These are phyloP conservation scores for Anthoscopus minutus DNA, from an alignment of 2,113 vertebrate species.

Conservation along the genomic window DNA sequence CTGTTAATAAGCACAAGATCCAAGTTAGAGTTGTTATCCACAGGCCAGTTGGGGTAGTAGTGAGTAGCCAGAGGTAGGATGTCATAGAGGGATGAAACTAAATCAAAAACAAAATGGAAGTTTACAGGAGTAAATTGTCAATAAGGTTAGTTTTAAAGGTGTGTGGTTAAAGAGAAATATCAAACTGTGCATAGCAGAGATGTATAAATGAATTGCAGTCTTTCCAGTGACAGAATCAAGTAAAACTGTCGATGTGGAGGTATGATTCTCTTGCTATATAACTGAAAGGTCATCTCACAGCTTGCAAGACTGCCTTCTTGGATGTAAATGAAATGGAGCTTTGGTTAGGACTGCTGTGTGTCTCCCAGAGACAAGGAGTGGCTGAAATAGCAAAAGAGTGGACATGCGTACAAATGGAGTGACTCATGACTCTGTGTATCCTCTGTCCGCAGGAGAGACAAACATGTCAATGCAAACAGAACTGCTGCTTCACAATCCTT, in stretches of 20 bases:
- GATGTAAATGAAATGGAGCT: neutral
- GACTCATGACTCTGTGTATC: neutral
- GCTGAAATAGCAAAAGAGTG: neutral
- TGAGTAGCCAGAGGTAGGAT: neutral
- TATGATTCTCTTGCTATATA: neutral
- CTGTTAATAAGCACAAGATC: neutral
- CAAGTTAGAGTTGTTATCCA: neutral
- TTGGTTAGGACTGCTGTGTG: neutral
- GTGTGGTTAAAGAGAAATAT: conserved; percentile 3
- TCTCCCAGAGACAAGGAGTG: neutral
- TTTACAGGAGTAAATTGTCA: neutral
- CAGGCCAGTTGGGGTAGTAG: neutral
- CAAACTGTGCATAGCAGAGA: neutral
- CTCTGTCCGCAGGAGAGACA: neutral
- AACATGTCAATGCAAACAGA: neutral
- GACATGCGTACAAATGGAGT: neutral
- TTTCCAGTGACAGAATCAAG: neutral
- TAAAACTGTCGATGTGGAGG: neutral
- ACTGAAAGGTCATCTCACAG: neutral
- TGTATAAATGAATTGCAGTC: neutral
- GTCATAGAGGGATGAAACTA: neutral
- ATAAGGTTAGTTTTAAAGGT: neutral
- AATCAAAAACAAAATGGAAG: neutral
- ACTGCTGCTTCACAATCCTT: neutral
- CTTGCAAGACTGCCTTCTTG: neutral